Base-by-base conservation (phyloP, 2,797 vertebrate species). In the Smutsia gigantea region DNA sequence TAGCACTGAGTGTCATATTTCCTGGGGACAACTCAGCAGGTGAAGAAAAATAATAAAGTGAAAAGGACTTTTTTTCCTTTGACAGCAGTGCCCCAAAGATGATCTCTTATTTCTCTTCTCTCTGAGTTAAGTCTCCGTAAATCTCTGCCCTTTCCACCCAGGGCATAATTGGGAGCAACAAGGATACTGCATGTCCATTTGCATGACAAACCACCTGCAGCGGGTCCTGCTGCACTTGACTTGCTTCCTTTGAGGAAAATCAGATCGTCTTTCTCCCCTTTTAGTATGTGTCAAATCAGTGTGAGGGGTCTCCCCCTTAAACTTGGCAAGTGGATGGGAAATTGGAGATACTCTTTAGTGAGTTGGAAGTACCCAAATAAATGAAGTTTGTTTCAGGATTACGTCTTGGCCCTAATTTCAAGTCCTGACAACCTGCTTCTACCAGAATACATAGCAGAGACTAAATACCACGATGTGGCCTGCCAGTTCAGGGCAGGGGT, bases 221-320 rank as follows among this genome's bases (percentile, higher is more conserved):
- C 17, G 11, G 3, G 46, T 31, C 13, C 13, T 14, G 25, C 25
- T 27, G 46, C 31, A 17, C 68, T 17, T 53, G 34, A 53, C 64
- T 66, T 87, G 95, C 61, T 78, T 49, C 75, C 68, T 94, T 91
- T 84, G 59, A 87, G 90, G 46, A 93, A 87, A 95, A 96, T 90
- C 12, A 8, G 17, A 4, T 93, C 88, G 94, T 59, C 42, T 93
- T 79, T 72, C 77, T 88, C 90, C 69, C 42, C 90, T 96, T 68
- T 6, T 8, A 68, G 74, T 51, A 78, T 78, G 15, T 91, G 69
- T 89, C 77, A 84, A 84, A 39, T 87, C 81, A 90, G 71, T 13
- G 6, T 5, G 9, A 31, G 14, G 46, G 9, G 31, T 72, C 63
- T 96, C 29, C n/a, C 34, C 21, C 21, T 66, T 42, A 53, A 55